Evolutionary conservation across 2,888 invertebrate genomes (phyloP).

Genomic region (Pocota personata): DNA sequence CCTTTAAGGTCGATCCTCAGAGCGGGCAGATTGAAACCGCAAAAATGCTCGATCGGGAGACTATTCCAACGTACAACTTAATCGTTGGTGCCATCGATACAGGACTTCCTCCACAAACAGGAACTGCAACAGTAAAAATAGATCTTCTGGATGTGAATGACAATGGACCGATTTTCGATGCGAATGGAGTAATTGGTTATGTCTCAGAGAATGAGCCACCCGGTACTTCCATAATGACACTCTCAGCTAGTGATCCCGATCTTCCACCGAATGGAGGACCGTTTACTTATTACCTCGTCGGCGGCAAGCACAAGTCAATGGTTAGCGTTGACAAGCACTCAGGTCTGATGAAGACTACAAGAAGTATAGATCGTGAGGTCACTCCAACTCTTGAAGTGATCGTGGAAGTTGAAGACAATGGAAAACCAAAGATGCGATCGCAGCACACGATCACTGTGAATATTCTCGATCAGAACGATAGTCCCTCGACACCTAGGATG

Average conservation of each 20-base stretch:
- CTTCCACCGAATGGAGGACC: constrained; percentile 95
- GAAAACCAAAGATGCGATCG: constrained; percentile 91
- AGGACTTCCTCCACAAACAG: constrained; percentile 94
- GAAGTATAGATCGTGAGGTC: constrained; percentile 91
- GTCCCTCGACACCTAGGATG: constrained; percentile 92
- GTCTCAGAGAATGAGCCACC: constrained; percentile 94
- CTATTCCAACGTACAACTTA: constrained; percentile 88
- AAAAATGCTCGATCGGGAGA: constrained; percentile 91
- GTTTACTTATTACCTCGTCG: constrained; percentile 91
- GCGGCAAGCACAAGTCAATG: constrained; percentile 90
- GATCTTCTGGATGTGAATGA: constrained; percentile 94
- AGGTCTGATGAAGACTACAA: constrained; percentile 91
- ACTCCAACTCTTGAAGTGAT: constrained; percentile 89
- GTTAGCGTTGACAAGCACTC: constrained; percentile 91
- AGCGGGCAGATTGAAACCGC: constrained; percentile 92
- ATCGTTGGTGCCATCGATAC: constrained; percentile 94
- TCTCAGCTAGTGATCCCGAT: constrained; percentile 95
- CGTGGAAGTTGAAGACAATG: constrained; percentile 95
- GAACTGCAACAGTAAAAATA: constrained; percentile 92
- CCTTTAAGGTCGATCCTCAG: constrained; percentile 94
- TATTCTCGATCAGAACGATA: constrained; percentile 95
- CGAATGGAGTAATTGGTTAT: constrained; percentile 88
- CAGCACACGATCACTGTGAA: constrained; percentile 90
- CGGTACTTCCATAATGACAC: constrained; percentile 91
- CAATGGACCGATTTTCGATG: constrained; percentile 93